Evolutionary conservation across 2,113 vertebrate genomes (phyloP).

Genomic region (Labrus mixtus): DNA sequence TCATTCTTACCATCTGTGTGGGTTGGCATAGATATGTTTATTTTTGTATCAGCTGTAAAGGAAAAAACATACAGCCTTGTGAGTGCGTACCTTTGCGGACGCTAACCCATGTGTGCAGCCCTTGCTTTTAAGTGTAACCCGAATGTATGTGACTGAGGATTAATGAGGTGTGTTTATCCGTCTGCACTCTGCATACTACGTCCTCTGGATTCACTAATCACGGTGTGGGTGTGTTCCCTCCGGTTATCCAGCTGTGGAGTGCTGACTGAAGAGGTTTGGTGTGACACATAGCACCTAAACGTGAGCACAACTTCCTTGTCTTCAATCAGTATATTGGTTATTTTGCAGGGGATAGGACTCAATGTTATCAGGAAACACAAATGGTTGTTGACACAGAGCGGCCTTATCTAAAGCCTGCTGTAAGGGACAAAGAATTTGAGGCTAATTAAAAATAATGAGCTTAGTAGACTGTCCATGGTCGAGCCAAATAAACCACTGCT

Average conservation of each 20-base stretch:
- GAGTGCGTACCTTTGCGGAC: not conserved
- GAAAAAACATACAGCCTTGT: not conserved
- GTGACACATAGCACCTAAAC: conserved; percentile 8
- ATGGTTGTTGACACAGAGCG: conserved; percentile 20
- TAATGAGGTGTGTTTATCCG: conserved; percentile 65
- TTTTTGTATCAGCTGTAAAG: not conserved
- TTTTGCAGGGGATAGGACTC: not conserved
- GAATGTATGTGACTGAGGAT: conserved; percentile 38
- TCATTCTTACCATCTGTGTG: not conserved
- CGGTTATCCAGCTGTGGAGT: conserved; percentile 20
- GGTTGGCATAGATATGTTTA: not conserved
- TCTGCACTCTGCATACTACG: conserved; percentile 13
- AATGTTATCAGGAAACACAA: conserved; percentile 19
- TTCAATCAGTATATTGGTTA: not conserved
- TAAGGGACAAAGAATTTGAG: not conserved
- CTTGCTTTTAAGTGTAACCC: conserved; percentile 7
- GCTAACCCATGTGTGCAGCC: not conserved
- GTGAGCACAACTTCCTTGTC: not conserved
- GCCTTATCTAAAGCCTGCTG: conserved; percentile 12
- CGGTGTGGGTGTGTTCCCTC: conserved; percentile 41
- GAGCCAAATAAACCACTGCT: not conserved
- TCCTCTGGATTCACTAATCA: conserved; percentile 40
- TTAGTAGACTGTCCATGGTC: not conserved
- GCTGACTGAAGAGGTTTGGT: conserved; percentile 10
- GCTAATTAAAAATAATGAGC: conserved; percentile 55